A percentile compares a stretch with the other conserved stretches of the same genome.
These are phyloP conservation scores for Myotis brandtii DNA, from an alignment of 2,113 vertebrate genomes.

Conservation along the genomic window DNA sequence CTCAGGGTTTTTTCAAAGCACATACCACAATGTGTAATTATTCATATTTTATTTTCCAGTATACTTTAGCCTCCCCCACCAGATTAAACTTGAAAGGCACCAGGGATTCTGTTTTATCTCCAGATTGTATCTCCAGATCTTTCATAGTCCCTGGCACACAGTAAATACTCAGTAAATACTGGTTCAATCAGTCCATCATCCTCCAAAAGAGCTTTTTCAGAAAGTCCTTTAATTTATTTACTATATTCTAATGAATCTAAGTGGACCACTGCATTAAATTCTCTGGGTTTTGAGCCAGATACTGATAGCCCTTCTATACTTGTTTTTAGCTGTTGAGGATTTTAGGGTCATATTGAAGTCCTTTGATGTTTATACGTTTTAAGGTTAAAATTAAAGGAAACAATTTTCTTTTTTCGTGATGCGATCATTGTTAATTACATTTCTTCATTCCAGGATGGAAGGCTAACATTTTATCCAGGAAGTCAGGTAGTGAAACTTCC, in stretches of 20 bases:
- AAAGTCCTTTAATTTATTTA: conserved; percentile 17
- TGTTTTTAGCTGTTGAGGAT: conserved; percentile 33
- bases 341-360: neutral
- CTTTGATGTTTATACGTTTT: conserved; percentile 35
- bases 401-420: conserved; percentile 5
- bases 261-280: neutral
- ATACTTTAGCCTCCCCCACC: neutral
- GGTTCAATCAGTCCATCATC: neutral
- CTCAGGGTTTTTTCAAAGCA: neutral
- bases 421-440: conserved; percentile 20
- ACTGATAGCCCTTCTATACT: neutral
- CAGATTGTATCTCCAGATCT: neutral
- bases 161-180: neutral
- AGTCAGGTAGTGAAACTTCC: conserved; percentile 92
- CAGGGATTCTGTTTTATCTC: neutral
- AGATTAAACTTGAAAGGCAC: neutral
- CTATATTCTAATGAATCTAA: neutral
- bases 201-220: neutral
- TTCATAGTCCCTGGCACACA: conserved; percentile 16
- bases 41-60: neutral
- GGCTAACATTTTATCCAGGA: conserved; percentile 92
- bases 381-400: conserved; percentile 41
- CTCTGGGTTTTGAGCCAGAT: neutral
- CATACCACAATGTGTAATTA: neutral
- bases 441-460: conserved; percentile 92